phyloP scores from a whole-genome alignment of 2,113 vertebrate genomes.

The Tyrannus savana region DNA sequence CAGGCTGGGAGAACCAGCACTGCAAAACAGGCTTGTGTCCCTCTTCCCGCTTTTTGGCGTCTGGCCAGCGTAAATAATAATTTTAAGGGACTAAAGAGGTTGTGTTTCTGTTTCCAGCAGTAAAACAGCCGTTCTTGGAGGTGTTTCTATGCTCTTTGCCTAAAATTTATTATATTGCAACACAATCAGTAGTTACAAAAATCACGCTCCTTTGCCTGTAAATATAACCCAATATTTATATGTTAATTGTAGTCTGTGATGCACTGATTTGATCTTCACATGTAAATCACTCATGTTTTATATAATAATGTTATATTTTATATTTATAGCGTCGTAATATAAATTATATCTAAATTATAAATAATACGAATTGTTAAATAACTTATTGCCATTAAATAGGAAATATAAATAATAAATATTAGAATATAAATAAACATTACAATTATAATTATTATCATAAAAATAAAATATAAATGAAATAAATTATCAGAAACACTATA shows the following conservation, averaged over 20 bases:
- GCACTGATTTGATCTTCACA: not conserved
- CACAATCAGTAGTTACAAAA: not conserved
- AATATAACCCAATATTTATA: not conserved
- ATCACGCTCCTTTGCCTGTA: not conserved
- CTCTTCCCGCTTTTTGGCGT: not conserved
- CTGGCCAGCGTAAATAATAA: constrained; percentile 1
- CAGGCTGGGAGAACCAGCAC: not conserved
- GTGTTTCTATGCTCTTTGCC: not conserved
- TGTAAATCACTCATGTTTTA: not conserved
- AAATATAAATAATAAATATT: too few species aligned
- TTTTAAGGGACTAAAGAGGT: not conserved
- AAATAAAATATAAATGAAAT: too few species aligned
- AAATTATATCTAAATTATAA: too few species aligned
- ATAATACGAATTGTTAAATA: not conserved
- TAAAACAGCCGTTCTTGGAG: not conserved
- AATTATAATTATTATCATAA: too few species aligned
- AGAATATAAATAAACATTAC: too few species aligned
- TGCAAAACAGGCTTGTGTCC: not conserved
- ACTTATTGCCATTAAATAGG: too few species aligned
- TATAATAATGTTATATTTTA: not conserved
- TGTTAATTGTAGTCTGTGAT: not conserved
- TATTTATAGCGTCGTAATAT: not conserved
- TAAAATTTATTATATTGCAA: not conserved
- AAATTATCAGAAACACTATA: too few species aligned
- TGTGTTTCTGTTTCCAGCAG: constrained; percentile 25